Base-by-base conservation (phyloP, 2,797 vertebrate genomes). In the Argya squamiceps region DNA sequence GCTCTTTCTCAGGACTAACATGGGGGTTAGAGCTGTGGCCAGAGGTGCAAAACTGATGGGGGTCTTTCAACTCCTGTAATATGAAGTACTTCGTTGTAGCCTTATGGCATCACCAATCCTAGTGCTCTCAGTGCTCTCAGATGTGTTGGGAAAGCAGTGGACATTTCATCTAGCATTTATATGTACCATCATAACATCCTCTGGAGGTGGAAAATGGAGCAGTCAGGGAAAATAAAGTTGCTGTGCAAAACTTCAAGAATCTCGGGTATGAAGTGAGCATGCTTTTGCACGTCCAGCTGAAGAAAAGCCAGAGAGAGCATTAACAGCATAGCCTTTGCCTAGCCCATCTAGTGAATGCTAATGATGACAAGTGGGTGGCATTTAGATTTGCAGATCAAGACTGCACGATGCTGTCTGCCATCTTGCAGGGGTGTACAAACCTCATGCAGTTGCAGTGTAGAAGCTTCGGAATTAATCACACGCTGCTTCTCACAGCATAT, bases 371-470 rank as follows among this genome's bases (percentile, higher is more conserved):
- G 58, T 75, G 65, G 37, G 41, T 84, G 74, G 62, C 37, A 36
- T 64, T 49, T 37, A 46, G 41, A 46, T 68, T 32, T 34, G 63
- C 77, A 76, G 58, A 55, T 76, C 50, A 55, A 58, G 92, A 46
- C 89, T 92, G 67, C 59, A 4, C 29, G 32, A 32, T 91, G 47
- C n/a, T 52, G 27, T 95, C 53, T 89, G 62, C 74, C 46, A 44
- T 75, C 59, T 62, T 4, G 3, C 32, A 75, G 86, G 55, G 65
- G 39, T 0, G 0, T 58, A 43, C 6, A 53, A 36, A n/a, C 34
- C 46, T 84, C 0, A 0, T 49, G 41, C 65, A 43, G 34, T 39
- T 6, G 4, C 24, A n/a, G 58, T 0, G 0, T 21, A 59, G 59
- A 59, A 84, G 36, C 55, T 86, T 90, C 17, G 34, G 26, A 64